phyloP scores from a whole-genome alignment of 2,888 invertebrate genomes.

The Trichogramma dendrolimi region DNA sequence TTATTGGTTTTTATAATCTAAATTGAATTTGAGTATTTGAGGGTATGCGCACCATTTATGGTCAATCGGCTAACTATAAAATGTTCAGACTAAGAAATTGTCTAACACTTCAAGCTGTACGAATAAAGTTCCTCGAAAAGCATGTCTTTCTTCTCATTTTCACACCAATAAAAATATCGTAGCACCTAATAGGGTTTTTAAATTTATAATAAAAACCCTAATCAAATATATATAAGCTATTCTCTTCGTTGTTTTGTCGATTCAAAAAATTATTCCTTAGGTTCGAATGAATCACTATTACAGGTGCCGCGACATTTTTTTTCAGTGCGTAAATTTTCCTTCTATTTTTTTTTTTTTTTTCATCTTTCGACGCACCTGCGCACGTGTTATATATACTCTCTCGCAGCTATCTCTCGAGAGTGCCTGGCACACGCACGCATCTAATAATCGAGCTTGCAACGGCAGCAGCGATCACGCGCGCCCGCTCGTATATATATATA shows the following conservation, averaged over 20 bases:
- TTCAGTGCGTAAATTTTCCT: not conserved
- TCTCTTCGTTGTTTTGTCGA: not conserved
- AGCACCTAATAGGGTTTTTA: too few relatives aligned
- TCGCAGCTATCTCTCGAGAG: conserved; percentile 11
- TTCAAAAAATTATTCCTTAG: not conserved
- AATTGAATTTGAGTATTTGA: too few relatives aligned
- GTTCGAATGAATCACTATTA: not conserved
- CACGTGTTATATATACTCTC: conserved; percentile 17
- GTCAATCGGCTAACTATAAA: too few relatives aligned
- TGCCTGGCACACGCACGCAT: conserved; percentile 9
- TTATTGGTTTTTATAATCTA: too few relatives aligned
- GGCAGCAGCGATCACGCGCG: not conserved
- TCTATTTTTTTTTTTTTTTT: conserved; percentile 21
- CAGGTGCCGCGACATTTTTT: not conserved
- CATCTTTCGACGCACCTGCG: not conserved
- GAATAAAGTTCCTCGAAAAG: too few relatives aligned
- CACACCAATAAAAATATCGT: too few relatives aligned
- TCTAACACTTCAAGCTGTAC: too few relatives aligned
- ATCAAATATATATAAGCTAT: not conserved
- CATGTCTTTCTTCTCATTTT: too few relatives aligned
- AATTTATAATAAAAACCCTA: too few relatives aligned
- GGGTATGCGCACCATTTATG: too few relatives aligned
- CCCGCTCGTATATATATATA: not conserved
- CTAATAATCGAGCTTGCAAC: conserved; percentile 22
- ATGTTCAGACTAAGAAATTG: too few relatives aligned